Base-by-base conservation (phyloP, 2,113 vertebrate species). In the Oncorhynchus masou region DNA sequence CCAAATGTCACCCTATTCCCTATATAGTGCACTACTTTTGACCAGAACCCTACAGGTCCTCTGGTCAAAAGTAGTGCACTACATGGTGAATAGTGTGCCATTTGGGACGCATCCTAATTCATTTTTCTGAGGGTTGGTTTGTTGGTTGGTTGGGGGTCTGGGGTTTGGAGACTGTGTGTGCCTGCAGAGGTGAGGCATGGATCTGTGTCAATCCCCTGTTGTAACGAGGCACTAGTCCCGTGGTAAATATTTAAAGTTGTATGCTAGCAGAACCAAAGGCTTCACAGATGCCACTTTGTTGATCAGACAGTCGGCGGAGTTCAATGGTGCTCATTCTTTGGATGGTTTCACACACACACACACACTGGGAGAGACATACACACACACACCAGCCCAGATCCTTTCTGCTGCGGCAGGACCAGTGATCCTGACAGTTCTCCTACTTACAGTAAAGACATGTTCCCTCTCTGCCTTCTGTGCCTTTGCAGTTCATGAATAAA, bases 191-290 rank as follows among this genome's bases (percentile, higher is more conserved):
- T n/a, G 5, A 29, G 70, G 25, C 8, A 7, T 16, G 16, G 19
- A 27, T 2, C 64, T 48, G 7, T 19, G 12, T 39, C 25, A 34
- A 34, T 69, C 24, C 24, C 48, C n/a, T 29, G 64, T 49, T 60
- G 27, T 73, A 51, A 51, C 39, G 70, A 68, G 31, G 25, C 12
- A 3, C 27, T 29, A 25, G 67, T 69, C 68, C 31, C n/a, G 49
- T 12, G 69, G 75, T 60, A 70, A 74, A 74, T 48, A 31, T 69
- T 77, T 74, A 27, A 68, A 79, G 31, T 70, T 70, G 34, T 25
- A 27, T 34, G 22, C 65, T 54, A 62, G 34, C 16, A 24, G 22
- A 64, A 70, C 45, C 25, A 64, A 75, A 39, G 48, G 15, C 19
- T 6, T 2, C 45, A 31, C 51, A 54, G 51, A 48, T 22, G 66